Evolutionary conservation across 2,888 invertebrate species (phyloP), one percentile per base, ranked within the genome.

Genomic region (Microctonus aethiopoides): DNA sequence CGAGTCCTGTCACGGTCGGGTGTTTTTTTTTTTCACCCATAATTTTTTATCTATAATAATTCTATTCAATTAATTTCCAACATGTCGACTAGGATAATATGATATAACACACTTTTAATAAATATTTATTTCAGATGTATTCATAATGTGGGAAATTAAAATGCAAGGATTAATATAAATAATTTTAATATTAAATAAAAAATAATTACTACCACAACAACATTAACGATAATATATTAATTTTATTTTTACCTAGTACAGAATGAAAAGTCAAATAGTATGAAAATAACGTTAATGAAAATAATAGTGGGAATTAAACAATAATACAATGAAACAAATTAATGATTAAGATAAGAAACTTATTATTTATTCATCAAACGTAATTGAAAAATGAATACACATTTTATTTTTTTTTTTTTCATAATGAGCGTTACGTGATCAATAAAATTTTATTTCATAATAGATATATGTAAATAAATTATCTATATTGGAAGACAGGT

Each of bases 1-100:
- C 88, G 88, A 88, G 86, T 88, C 88, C 87, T 88, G 87, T 88
- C 88, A 71, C 71, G 71, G 71, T 71, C 71, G 22, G 36, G 32
- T 41, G 62, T 76, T 78, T 79, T 80, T 79, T 78, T 74, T 73
- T 72, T 57, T 70, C 51, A 67, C 60, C 24, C 22, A 20, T 46
- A 5, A 22, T n/a, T 16, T 60, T 6, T 10, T 5, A 36, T 36
- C 10, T 7, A 5, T 29, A 7, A 7, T 29, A 7, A 29, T n/a
- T n/a, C n/a, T n/a, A n/a, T n/a, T n/a, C n/a, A n/a, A n/a, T n/a
- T n/a, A n/a, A n/a, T n/a, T n/a, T n/a, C n/a, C n/a, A n/a, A n/a
- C n/a, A n/a, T n/a, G n/a, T n/a, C n/a, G n/a, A n/a, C n/a, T n/a
- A n/a, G n/a, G n/a, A n/a, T n/a, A n/a, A n/a, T n/a, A n/a, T n/a